phyloP scores from a whole-genome alignment of 1,140 invertebrate genomes.

The Dryas iulia region DNA sequence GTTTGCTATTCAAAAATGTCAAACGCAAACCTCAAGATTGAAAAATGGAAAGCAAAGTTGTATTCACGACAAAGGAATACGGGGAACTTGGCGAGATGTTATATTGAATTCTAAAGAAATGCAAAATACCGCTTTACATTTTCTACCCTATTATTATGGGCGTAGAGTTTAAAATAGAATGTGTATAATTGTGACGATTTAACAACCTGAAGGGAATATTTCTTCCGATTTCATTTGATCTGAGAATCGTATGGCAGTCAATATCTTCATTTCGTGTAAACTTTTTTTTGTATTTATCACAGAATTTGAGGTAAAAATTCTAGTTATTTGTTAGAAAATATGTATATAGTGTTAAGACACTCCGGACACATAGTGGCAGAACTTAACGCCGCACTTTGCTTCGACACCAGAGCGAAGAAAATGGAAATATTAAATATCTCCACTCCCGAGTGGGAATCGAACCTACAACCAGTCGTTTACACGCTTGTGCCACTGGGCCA shows the following conservation, averaged over 20 bases:
- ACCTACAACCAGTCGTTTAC: no score
- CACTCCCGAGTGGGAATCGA: no score
- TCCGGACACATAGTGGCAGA: no score
- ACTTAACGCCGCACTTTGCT: no score
- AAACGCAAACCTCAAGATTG: not conserved
- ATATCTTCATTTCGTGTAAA: not conserved
- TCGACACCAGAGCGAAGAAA: no score
- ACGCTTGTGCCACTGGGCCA: no score
- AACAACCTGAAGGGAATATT: not conserved
- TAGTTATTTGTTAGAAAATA: no score
- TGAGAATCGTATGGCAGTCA: not conserved
- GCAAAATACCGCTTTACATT: not conserved
- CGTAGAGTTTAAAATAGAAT: not conserved
- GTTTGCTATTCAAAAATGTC: not conserved
- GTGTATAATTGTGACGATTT: not conserved
- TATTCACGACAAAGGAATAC: slow-evolving; percentile 1
- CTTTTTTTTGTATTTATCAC: not conserved
- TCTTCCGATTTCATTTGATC: not conserved
- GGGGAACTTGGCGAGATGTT: not conserved
- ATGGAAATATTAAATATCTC: no score
- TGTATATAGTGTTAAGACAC: no score
- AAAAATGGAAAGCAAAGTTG: not conserved
- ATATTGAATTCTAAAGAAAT: not conserved
- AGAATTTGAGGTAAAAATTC: not conserved
- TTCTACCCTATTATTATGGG: not conserved